Conservation (phyloP, 2,113 vertebrate genomes). For the Mormyrus lacerda region DNA sequence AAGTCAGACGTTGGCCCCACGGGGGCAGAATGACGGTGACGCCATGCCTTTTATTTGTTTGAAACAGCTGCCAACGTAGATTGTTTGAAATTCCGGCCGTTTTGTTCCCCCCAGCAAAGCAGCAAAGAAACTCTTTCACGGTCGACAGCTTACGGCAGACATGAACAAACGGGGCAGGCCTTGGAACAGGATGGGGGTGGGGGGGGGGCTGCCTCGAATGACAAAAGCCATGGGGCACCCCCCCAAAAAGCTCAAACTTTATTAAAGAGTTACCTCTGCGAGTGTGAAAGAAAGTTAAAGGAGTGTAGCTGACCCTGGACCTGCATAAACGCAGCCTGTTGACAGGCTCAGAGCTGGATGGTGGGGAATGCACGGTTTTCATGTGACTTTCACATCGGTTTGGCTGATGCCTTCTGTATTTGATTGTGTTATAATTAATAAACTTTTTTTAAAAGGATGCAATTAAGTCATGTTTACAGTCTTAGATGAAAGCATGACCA, state of each 20-base stretch:
- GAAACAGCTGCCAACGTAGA: neutral
- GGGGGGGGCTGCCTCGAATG: neutral
- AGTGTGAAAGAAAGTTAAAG: neutral
- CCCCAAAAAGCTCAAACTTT: neutral
- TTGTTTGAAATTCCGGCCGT: neutral
- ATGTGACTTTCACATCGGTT: neutral
- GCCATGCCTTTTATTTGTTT: neutral
- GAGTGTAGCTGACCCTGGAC: neutral
- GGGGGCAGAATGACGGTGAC: conserved; percentile 25
- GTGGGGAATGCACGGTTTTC: conserved; percentile 13
- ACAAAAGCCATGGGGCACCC: neutral
- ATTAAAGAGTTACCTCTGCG: neutral
- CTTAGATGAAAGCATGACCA: conserved; percentile 67
- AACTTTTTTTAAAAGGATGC: conserved; percentile 58
- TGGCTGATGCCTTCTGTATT: conserved; percentile 40
- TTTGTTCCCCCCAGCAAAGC: neutral
- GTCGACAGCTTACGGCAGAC: neutral
- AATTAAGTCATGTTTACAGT: conserved; percentile 71
- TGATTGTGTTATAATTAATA: conserved; percentile 61
- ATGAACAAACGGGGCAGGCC: too few species aligned
- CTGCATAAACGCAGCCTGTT: neutral
- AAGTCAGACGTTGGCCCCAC: conserved; percentile 41
- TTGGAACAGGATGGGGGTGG: neutral
- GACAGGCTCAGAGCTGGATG: conserved; percentile 32
- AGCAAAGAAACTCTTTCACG: neutral